phyloP scores from a whole-genome alignment of 2,797 vertebrate genomes.

The Leptodactylus fallax region DNA sequence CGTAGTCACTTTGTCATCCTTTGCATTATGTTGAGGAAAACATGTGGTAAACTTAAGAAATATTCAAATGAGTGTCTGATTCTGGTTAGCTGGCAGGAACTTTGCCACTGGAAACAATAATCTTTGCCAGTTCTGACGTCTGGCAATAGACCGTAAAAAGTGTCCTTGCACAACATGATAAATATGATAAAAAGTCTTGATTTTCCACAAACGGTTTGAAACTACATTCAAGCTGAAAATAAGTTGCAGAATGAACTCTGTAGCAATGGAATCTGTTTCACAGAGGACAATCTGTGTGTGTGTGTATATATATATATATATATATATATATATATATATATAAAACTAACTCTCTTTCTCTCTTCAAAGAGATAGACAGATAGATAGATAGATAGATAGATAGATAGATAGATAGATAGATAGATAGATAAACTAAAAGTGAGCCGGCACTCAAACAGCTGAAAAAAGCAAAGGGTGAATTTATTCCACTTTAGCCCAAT shows the following conservation, averaged over 20 bases:
- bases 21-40: not conserved
- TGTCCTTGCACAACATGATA: constrained; percentile 19
- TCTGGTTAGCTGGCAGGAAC: constrained; percentile 13
- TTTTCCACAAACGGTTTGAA: constrained; percentile 11
- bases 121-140: constrained; percentile 19
- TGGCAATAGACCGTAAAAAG: not conserved
- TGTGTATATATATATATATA: not conserved
- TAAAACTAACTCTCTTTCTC: no score
- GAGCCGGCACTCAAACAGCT: no score
- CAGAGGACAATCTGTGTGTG: not conserved
- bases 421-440: no score
- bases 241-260: not conserved
- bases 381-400: no score
- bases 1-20: constrained; percentile 13
- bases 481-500: no score
- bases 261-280: not conserved
- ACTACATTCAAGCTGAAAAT: not conserved
- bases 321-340: no score
- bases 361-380: no score
- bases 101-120: constrained; percentile 13
- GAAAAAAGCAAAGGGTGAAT: no score
- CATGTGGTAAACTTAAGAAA: constrained; percentile 8
- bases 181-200: constrained; percentile 8
- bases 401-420: no score
- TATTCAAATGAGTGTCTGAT: constrained; percentile 26